Evolutionary conservation across 2,888 invertebrate species (phyloP).

Genomic region (Aplocera efformata): DNA sequence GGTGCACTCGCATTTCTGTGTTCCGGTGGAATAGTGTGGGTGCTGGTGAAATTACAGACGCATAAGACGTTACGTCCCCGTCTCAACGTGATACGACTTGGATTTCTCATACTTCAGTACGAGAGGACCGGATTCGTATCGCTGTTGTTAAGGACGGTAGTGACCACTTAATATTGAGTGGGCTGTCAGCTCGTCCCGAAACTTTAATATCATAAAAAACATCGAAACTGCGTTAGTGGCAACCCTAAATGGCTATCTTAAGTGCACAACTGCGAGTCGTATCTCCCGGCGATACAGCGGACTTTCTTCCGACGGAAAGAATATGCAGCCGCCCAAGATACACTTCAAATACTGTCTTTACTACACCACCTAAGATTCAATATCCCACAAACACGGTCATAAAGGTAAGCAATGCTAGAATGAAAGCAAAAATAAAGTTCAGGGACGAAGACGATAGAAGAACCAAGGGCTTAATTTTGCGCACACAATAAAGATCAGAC

Average conservation of each 20-base stretch:
- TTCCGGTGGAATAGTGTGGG: too few relatives aligned
- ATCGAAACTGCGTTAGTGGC: too few relatives aligned
- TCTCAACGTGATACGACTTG: too few relatives aligned
- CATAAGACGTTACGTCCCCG: too few relatives aligned
- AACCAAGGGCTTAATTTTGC: constrained; percentile 57
- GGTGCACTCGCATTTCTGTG: too few relatives aligned
- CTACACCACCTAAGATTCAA: constrained; percentile 32
- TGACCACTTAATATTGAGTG: too few relatives aligned
- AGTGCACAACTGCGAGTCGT: constrained; percentile 54
- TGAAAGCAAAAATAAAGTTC: constrained; percentile 49
- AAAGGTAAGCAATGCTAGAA: constrained; percentile 38
- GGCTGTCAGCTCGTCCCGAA: too few relatives aligned
- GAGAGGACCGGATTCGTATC: too few relatives aligned
- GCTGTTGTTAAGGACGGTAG: too few relatives aligned
- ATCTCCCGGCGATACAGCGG: constrained; percentile 54
- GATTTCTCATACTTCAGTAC: too few relatives aligned
- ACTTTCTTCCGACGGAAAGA: constrained; percentile 43
- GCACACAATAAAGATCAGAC: constrained; percentile 42
- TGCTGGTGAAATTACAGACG: too few relatives aligned
- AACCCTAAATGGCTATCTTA: constrained; percentile 51
- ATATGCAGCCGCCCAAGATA: constrained; percentile 32
- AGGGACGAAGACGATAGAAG: constrained; percentile 34
- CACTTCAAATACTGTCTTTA: constrained; percentile 37
- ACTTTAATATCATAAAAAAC: too few relatives aligned
- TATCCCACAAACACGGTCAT: constrained; percentile 33